A percentile compares a stretch with the other conserved stretches of the same genome.
Evolutionary conservation across 2,888 invertebrate species (phyloP).

Genomic region (Cryptus viduatorius): DNA sequence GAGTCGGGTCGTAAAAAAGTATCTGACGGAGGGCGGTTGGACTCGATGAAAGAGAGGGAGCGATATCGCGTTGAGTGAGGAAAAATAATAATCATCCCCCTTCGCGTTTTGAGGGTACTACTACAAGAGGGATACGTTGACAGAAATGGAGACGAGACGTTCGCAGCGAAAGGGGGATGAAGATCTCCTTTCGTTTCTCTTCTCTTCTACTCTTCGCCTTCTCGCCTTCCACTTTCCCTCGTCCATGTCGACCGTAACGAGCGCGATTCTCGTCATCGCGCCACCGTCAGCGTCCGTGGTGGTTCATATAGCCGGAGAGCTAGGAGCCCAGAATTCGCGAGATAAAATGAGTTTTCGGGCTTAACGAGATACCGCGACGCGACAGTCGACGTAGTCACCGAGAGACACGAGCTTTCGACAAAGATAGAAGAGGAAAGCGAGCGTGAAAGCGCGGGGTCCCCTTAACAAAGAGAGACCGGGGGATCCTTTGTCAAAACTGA

Average conservation of each 20-base stretch:
- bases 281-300: constrained; percentile 31
- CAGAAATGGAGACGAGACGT: constrained; percentile 6
- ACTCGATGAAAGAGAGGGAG: constrained; percentile 10
- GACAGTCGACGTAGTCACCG: constrained; percentile 41
- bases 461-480: constrained; percentile 47
- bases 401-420: constrained; percentile 38
- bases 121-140: constrained; percentile 3
- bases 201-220: constrained; percentile 32
- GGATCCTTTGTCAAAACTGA: constrained; percentile 65
- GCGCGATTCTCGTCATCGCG: constrained; percentile 30
- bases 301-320: background rate
- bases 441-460: constrained; percentile 33
- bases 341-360: constrained; percentile 60
- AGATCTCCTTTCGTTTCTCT: constrained; percentile 63
- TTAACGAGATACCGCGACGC: constrained; percentile 54
- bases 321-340: constrained; percentile 48
- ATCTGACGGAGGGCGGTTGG: background rate
- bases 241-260: constrained; percentile 54
- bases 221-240: constrained; percentile 48
- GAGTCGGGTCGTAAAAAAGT: constrained; percentile 72
- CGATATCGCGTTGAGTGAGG: background rate
- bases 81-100: constrained; percentile 42
- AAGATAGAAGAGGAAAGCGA: constrained; percentile 58
- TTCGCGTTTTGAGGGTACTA: constrained; percentile 12
- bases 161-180: constrained; percentile 4